Percentiles rank a stretch among this genome's conserved stretches.
These are phyloP conservation scores for Empidonax traillii DNA, from an alignment of 2,113 vertebrate species.

Conservation along the genomic window DNA sequence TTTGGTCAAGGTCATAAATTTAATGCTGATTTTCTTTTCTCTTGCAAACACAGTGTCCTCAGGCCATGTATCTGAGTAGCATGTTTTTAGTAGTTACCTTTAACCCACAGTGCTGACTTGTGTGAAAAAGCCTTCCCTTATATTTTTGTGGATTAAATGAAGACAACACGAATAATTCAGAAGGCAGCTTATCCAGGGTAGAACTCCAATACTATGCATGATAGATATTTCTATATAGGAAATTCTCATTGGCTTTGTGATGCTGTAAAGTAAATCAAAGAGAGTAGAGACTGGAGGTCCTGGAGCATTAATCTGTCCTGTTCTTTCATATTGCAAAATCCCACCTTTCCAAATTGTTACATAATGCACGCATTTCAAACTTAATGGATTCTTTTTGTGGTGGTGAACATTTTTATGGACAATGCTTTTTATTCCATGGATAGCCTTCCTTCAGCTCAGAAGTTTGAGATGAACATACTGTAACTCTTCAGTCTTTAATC, in stretches of 20 bases:
- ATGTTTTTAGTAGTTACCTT: neutral
- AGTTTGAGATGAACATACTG: neutral
- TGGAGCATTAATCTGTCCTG: neutral
- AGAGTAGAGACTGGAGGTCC: neutral
- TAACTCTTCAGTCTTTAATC: neutral
- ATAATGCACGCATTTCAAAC: neutral
- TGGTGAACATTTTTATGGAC: neutral
- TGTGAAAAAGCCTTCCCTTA: neutral
- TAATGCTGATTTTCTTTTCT: neutral
- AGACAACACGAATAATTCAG: neutral
- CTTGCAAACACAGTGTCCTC: neutral
- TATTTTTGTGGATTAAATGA: neutral
- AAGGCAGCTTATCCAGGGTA: neutral
- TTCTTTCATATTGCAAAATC: neutral
- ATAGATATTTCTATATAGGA: neutral
- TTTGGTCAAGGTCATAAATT: neutral
- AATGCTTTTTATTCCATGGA: neutral
- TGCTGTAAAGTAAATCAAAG: neutral
- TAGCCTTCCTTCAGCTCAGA: neutral
- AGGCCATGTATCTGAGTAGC: neutral
- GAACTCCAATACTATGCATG: neutral
- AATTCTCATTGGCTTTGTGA: neutral
- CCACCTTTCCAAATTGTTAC: neutral
- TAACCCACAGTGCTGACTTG: neutral
- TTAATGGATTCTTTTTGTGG: neutral